Base-by-base conservation (phyloP, 2,888 invertebrate genomes). In the Keiferia lycopersicella region DNA sequence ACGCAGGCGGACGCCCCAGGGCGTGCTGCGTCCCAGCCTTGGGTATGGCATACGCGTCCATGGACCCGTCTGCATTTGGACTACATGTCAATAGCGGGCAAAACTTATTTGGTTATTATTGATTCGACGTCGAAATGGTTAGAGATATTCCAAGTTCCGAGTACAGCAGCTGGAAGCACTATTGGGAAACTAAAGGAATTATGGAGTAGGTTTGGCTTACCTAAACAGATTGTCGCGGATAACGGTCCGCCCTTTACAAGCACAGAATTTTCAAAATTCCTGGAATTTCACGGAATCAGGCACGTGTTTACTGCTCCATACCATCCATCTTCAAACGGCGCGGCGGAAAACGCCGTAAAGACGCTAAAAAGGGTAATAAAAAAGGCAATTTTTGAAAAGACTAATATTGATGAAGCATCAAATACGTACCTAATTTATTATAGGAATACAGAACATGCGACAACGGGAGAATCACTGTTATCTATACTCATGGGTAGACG, bases 251-350 rank as follows among this genome's bases (percentile, higher is more conserved):
- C 67, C 14, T 70, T 69, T 56, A 58, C 68, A 0, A 64, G 66
- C 53, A 14, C 2, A 0, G 68, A 71, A 39, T 72, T 71, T 62
- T 39, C 56, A 38, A 18, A 30, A 26, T 56, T 56, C n/a, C 16
- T 45, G 6, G 10, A 41, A 0, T 69, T 70, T 64, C 34, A 70
- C 60, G 69, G 71, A 0, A 67, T 73, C 6, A 16, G 66, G 4
- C 69, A 71, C 12, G 56, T 64, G 0, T 71, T 71, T 58, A 67
- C 71, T 0, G 64, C 72, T 2, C 68, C 67, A 0, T 71, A 73
- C 16, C 70, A 73, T 39, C 71, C 70, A 0, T 58, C 71, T 0
- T 69, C 68, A 0, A 73, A 73, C 18, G 71, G 70, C 7, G 66
- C 67, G 0, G 71, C 70, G 0, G 69, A 72, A 64, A 71, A 70